Evolutionary conservation across 2,113 vertebrate genomes (phyloP), one percentile per base, ranked within the genome.

Genomic region (Halichoerus grypus): DNA sequence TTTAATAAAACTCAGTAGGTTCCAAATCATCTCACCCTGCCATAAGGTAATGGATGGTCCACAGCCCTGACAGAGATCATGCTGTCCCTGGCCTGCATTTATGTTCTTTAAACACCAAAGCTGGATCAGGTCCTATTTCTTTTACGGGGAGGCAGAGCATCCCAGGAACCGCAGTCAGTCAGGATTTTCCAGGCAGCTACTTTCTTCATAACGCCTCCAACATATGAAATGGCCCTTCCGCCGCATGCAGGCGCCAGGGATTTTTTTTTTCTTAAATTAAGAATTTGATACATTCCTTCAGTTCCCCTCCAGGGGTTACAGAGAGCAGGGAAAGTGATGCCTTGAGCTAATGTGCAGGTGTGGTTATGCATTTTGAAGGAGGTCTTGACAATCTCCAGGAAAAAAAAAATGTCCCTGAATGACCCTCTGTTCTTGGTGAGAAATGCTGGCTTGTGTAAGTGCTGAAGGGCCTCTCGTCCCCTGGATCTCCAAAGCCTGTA

Each of bases 201-300:
- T 18, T 82, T 77, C 91, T 88, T 65, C 72, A 9, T 33, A 53
- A 69, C 36, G 51, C 67, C 82, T 88, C 49, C 22, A 16, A 83
- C 93, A 89, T 79, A 63, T 0, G 1, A 90, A 94, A 86, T 91
- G 85, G 91, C 72, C 65, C 55, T 94, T 86, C 82, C 28, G 7
- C 72, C 7, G 22, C 51, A 11, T 0, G 65, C 67, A 22, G 81
- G 77, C 39, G 0, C 77, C 2, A 0, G 96, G 95, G 96, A 95
- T 49, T 91, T 93, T 97, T 46, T 46, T 46, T 77, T 67, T 31
- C 85, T 97, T 95, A 93, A 97, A 98, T 98, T 97, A 98, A 97
- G 96, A 96, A 96, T 97, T 94, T 97, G 97, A 95, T 97, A 46
- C 91, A 97, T 98, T 97, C 79, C 77, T 97, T 86, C 95, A 83